A percentile compares a stretch with the other conserved stretches of the same genome.
phyloP scores from a whole-genome alignment of 2,888 invertebrate genomes.

The Alviniconcha strummeri region DNA sequence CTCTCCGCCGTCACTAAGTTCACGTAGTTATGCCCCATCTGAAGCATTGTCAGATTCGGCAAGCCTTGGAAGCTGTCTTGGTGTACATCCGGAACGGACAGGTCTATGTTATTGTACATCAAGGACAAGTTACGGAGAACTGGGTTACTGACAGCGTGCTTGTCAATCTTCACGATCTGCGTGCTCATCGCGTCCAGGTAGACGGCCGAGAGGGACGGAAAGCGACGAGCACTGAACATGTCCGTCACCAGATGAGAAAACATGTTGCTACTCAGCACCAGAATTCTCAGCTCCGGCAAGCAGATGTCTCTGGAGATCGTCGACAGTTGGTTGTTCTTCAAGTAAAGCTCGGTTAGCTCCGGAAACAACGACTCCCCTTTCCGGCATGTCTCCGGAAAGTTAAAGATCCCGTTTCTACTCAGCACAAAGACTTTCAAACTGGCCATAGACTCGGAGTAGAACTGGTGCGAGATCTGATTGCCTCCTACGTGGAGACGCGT shows the following conservation, averaged over 20 bases:
- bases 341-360: not conserved
- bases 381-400: slow-evolving; percentile 31
- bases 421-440: slow-evolving; percentile 16
- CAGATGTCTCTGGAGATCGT: not conserved
- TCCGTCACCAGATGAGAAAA: slow-evolving; percentile 7
- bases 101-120: slow-evolving; percentile 15
- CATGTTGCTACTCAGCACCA: slow-evolving; percentile 23
- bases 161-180: slow-evolving; percentile 18
- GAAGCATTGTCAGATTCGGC: not conserved
- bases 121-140: slow-evolving; percentile 15
- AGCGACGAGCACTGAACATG: not conserved
- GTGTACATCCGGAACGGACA: slow-evolving; percentile 19
- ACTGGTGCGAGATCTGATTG: too few species aligned
- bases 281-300: slow-evolving; percentile 18
- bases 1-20: not conserved
- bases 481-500: slow-evolving; percentile 10
- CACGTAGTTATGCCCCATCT: slow-evolving; percentile 26
- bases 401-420: slow-evolving; percentile 21
- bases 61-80: slow-evolving; percentile 21
- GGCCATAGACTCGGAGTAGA: not conserved
- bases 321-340: not conserved
- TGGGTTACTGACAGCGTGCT: slow-evolving; percentile 16
- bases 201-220: slow-evolving; percentile 3
- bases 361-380: slow-evolving; percentile 11
- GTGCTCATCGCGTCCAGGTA: slow-evolving; percentile 7